Percentiles rank a stretch among this genome's conserved stretches.
Evolutionary conservation across 2,888 invertebrate genomes (phyloP).

Genomic region (Caenorhabditis sp.): DNA sequence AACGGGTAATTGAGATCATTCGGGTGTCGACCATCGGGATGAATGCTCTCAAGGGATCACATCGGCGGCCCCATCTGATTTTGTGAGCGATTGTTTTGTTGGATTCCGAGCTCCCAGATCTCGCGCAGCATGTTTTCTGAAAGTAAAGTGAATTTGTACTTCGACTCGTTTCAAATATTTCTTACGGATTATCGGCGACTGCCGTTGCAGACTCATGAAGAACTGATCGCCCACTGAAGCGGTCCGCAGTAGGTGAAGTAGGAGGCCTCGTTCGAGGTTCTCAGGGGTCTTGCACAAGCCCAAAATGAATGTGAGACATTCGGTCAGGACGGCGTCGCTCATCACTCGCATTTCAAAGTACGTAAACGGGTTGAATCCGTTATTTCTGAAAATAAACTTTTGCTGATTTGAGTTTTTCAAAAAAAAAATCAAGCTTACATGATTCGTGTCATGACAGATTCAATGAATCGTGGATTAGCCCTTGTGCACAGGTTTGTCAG

Average conservation of each 20-base stretch:
- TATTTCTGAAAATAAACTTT: background rate
- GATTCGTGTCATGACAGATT: background rate
- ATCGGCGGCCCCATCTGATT: too few relatives aligned
- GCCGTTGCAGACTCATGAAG: too few relatives aligned
- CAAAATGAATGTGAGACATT: constrained; percentile 43
- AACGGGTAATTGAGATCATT: too few relatives aligned
- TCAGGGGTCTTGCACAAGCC: constrained; percentile 15
- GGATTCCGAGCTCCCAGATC: too few relatives aligned
- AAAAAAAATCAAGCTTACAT: constrained; percentile 24
- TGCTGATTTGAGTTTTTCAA: background rate
- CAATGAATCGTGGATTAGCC: constrained; percentile 30
- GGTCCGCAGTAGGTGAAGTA: background rate
- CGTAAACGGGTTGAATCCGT: constrained; percentile 21
- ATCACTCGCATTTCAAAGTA: constrained; percentile 20
- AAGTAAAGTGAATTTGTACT: too few relatives aligned
- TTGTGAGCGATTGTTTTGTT: too few relatives aligned
- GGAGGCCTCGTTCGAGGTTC: background rate
- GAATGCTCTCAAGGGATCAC: too few relatives aligned
- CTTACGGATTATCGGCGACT: too few relatives aligned
- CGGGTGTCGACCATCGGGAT: too few relatives aligned
- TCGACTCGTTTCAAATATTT: too few relatives aligned
- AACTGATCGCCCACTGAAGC: too few relatives aligned
- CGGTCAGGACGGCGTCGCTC: constrained; percentile 32
- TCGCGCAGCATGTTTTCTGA: too few relatives aligned
- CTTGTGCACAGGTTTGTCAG: constrained; percentile 32